A percentile compares a stretch with the other conserved stretches of the same genome.
phyloP scores from a whole-genome alignment of 2,113 vertebrate species.

The Puffinus mauretanicus region DNA sequence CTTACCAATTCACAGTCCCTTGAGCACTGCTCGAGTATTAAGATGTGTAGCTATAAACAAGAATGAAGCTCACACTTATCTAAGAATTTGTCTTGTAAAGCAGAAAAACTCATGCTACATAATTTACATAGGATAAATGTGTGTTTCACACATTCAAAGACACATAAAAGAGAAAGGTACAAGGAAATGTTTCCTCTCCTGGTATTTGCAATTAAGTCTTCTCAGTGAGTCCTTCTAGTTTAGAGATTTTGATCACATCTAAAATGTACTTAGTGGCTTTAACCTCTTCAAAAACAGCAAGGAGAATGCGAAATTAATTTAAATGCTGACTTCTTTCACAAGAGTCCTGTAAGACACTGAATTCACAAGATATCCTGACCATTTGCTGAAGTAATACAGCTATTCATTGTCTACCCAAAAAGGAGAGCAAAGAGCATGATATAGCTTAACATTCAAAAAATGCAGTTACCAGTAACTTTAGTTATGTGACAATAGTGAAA shows the following conservation, averaged over 20 bases:
- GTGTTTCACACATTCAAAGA: neutral
- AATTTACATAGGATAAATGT: neutral
- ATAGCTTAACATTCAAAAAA: neutral
- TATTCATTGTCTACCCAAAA: neutral
- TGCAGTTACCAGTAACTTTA: neutral
- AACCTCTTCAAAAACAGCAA: neutral
- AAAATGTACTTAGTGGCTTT: neutral
- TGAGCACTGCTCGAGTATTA: neutral
- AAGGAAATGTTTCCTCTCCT: neutral
- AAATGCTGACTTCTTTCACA: neutral
- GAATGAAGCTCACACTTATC: neutral
- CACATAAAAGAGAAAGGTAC: neutral
- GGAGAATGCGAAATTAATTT: neutral
- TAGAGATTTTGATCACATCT: neutral
- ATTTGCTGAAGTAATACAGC: neutral
- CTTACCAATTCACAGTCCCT: neutral
- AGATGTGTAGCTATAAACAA: neutral
- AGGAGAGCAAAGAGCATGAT: neutral
- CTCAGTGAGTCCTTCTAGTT: neutral
- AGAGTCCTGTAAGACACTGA: neutral
- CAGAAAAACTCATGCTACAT: neutral
- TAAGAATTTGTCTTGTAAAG: neutral
- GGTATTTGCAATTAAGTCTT: neutral
- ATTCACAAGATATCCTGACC: neutral
- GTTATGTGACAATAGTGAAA: neutral